Evolutionary conservation across 2,113 vertebrate species (phyloP).

Genomic region (Turnix velox): DNA sequence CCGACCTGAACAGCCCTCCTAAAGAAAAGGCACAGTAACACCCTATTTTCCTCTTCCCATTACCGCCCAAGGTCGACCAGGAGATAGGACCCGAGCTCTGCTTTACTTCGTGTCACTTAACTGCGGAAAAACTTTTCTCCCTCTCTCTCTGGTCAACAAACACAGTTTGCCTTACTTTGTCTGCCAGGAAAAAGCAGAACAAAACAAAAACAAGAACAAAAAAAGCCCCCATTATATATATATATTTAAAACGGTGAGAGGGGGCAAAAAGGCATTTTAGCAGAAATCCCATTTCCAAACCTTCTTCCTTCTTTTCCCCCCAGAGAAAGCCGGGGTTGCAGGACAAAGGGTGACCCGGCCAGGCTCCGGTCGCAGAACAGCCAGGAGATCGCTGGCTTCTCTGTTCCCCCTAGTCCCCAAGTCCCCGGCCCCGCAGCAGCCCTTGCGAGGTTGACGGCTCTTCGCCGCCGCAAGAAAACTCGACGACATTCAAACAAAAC

Average conservation of each 20-base stretch:
- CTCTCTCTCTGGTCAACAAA: not conserved
- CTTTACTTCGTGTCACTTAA: not conserved
- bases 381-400: rapidly evolving
- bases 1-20: slow-evolving; percentile 72
- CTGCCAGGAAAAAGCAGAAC: not conserved
- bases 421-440: too few relatives aligned
- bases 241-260: too few relatives aligned
- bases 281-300: not conserved
- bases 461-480: not conserved
- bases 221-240: too few relatives aligned
- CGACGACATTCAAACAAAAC: not conserved
- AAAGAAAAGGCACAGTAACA: slow-evolving; percentile 67
- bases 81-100: not conserved
- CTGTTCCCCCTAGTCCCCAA: too few relatives aligned
- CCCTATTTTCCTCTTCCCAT: slow-evolving; percentile 62
- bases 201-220: too few relatives aligned
- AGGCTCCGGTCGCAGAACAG: rapidly evolving
- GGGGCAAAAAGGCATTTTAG: not conserved
- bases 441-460: rapidly evolving
- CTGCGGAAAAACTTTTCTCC: not conserved
- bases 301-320: not conserved
- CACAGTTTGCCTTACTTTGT: not conserved
- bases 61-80: not conserved
- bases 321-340: not conserved
- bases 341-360: rapidly evolving